Conservation (phyloP, 2,113 vertebrate species). For the Salvelinus alpinus region DNA sequence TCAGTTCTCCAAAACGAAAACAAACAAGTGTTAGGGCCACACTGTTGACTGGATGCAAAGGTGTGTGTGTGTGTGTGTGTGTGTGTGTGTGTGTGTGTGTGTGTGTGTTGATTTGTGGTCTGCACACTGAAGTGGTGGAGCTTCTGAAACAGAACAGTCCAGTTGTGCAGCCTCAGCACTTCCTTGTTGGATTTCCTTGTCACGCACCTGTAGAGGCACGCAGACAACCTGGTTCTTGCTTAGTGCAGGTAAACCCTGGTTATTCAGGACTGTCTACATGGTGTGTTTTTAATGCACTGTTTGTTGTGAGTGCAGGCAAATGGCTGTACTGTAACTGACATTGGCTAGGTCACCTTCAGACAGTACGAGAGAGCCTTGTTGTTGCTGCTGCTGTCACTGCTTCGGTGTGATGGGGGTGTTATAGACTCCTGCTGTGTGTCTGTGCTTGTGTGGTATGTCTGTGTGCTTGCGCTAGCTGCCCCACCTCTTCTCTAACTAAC, state of each 20-base stretch:
- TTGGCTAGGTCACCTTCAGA: neutral
- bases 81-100: neutral
- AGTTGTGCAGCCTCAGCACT: slow-evolving; percentile 2
- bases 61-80: neutral
- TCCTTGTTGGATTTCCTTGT: slow-evolving; percentile 4
- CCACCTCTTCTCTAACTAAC: no score
- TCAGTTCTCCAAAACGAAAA: no score
- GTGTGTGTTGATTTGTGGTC: neutral
- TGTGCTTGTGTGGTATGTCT: neutral
- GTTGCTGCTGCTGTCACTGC: no score
- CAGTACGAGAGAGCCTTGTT: neutral
- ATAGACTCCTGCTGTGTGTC: neutral
- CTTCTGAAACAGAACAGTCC: neutral
- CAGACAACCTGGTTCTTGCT: neutral
- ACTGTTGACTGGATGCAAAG: neutral
- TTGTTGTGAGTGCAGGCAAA: neutral
- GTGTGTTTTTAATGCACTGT: no score
- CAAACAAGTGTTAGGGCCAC: neutral
- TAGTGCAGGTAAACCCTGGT: neutral
- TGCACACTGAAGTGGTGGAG: neutral
- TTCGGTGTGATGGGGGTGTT: neutral
- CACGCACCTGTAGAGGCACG: neutral
- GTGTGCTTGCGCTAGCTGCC: no score
- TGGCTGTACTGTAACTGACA: neutral
- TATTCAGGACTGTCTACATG: neutral